phyloP scores from a whole-genome alignment of 2,888 invertebrate genomes.

The Chrysodeixis includens region DNA sequence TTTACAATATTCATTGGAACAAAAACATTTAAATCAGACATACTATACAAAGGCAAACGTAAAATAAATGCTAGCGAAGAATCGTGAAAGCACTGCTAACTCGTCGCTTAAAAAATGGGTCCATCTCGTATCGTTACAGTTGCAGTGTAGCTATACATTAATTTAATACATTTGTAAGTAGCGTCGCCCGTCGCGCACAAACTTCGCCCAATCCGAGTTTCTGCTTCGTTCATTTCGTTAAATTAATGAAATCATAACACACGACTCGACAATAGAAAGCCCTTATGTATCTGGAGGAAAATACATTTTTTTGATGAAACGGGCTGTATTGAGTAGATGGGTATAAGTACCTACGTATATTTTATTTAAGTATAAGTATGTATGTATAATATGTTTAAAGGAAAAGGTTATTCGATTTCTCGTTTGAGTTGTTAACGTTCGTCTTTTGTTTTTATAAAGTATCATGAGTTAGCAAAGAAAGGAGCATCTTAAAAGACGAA shows the following conservation, averaged over 20 bases:
- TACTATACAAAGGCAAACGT: too few relatives aligned
- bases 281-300: not conserved
- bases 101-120: too few relatives aligned
- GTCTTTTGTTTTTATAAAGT: too few relatives aligned
- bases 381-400: too few relatives aligned
- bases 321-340: not conserved
- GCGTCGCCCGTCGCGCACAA: not conserved
- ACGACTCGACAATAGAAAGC: conserved; percentile 4
- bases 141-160: not conserved
- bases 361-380: not conserved
- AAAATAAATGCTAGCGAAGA: too few relatives aligned
- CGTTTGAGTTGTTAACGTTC: too few relatives aligned
- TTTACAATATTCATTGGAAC: too few relatives aligned
- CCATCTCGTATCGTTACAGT: not conserved
- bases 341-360: not conserved
- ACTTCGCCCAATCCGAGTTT: not conserved
- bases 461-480: too few relatives aligned
- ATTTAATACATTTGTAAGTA: not conserved
- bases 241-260: conserved; percentile 9
- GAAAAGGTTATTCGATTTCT: too few relatives aligned
- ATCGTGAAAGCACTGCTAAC: too few relatives aligned
- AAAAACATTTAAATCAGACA: too few relatives aligned
- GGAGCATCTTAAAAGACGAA: too few relatives aligned
- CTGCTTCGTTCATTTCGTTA: conserved; percentile 5
- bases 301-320: not conserved